These are phyloP conservation scores for Hydrocynus forskahlii DNA, from an alignment of 2,797 vertebrate genomes.

Conservation along the genomic window DNA sequence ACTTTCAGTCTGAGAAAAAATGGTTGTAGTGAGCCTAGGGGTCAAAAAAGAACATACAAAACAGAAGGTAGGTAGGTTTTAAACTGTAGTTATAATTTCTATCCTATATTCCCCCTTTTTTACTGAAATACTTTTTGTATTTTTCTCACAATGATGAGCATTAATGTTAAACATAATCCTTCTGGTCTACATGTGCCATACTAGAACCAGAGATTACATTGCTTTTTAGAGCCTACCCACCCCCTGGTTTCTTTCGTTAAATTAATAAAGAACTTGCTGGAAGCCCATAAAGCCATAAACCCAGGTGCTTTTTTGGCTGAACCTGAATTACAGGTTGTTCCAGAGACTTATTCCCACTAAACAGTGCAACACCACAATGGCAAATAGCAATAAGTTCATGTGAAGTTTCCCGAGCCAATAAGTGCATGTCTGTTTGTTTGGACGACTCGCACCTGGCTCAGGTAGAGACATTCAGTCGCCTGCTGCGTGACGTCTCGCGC, in stretches of 20 bases:
- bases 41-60: too few species aligned
- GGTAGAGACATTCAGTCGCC: conserved; percentile 39
- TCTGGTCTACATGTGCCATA: neutral
- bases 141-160: neutral
- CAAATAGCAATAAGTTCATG: neutral
- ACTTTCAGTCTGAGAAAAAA: too few species aligned
- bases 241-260: neutral
- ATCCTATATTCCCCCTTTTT: too few species aligned
- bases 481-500: conserved; percentile 23
- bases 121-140: too few species aligned
- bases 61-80: too few species aligned
- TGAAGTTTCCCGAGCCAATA: neutral
- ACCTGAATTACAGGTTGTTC: conserved; percentile 6
- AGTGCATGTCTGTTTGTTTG: neutral
- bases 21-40: too few species aligned
- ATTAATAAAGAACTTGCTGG: neutral
- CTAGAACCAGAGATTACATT: neutral
- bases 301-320: neutral
- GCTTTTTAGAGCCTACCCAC: neutral
- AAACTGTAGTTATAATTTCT: too few species aligned
- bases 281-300: neutral
- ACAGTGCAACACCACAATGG: neutral
- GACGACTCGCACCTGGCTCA: neutral
- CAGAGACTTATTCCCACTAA: neutral
- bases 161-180: neutral